phyloP scores from a whole-genome alignment of 2,113 vertebrate genomes.

The Pterocles orientalis region DNA sequence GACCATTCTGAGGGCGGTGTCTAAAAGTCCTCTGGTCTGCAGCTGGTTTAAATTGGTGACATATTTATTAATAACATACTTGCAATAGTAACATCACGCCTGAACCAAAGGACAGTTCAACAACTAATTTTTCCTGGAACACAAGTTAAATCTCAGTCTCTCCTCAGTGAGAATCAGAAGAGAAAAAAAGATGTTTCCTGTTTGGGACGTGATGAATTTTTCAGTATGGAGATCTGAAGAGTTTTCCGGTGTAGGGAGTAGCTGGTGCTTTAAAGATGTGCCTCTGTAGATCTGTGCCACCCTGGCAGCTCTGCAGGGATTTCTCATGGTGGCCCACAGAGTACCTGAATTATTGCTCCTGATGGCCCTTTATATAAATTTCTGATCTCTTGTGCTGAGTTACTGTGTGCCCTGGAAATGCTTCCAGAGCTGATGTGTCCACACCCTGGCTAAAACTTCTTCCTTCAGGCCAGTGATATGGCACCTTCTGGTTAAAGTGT shows the following conservation, averaged over 20 bases:
- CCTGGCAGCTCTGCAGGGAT: not conserved
- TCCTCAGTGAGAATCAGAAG: not conserved
- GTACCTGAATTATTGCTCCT: not conserved
- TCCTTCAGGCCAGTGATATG: not conserved
- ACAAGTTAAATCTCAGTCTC: not conserved
- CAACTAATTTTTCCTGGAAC: not conserved
- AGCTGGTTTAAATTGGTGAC: not conserved
- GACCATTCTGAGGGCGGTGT: not conserved
- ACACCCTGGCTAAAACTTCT: not conserved
- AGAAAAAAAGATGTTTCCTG: not conserved
- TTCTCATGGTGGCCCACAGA: not conserved
- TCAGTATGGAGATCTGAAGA: not conserved
- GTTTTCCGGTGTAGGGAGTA: fast-evolving
- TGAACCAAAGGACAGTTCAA: not conserved
- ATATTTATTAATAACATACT: not conserved
- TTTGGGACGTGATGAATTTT: not conserved
- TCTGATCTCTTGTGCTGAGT: not conserved
- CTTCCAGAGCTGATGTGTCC: not conserved
- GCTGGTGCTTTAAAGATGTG: fast-evolving
- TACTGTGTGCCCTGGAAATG: not conserved
- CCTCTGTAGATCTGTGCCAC: not conserved
- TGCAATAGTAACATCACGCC: not conserved
- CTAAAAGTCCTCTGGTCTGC: not conserved
- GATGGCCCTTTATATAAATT: not conserved
- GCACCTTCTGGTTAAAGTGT: not conserved